Evolutionary conservation across 2,888 invertebrate genomes (phyloP), one percentile per base, ranked within the genome.

Genomic region (Pterobdella sp.): DNA sequence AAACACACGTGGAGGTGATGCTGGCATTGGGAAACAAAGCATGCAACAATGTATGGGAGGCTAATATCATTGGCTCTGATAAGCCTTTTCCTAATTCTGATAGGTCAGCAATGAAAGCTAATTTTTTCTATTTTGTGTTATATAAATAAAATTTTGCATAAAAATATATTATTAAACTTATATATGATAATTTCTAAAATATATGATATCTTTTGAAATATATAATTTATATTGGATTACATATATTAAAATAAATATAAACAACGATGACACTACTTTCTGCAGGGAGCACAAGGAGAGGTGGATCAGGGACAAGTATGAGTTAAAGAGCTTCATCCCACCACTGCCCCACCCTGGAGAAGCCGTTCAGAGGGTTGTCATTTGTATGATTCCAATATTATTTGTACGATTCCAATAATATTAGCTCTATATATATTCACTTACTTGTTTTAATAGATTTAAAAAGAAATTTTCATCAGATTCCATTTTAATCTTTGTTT

Each of bases 251-350:
- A n/a, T n/a, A n/a, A n/a, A n/a, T n/a, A n/a, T n/a, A n/a, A n/a
- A n/a, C n/a, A n/a, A n/a, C n/a, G n/a, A n/a, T n/a, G n/a, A n/a
- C 18, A 14, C 42, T 7, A 42, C 7, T 18, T 7, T 42, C 29
- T n/a, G 22, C 65, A 83, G 83, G 77, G 94, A 94, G 83, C 94
- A 94, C 80, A 94, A 94, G 81, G 94, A 96, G 84, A 87, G 89
- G 79, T 97, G 94, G 94, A 94, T 96, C 80, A 88, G 93, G 76
- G 87, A 90, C 79, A 97, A 97, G 84, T 97, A 97, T 85, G 94
- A 94, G 85, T 88, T 88, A 72, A 94, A 94, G 83, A 90, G 92
- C 82, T 95, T 93, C 86, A 85, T 95, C 68, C 87, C 89, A 10
- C 82, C 83, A 0, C 80, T 82, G 63, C 87, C 89, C 77, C 82